Base-by-base conservation (phyloP, 2,113 vertebrate species). In the Amphiprion percula region DNA sequence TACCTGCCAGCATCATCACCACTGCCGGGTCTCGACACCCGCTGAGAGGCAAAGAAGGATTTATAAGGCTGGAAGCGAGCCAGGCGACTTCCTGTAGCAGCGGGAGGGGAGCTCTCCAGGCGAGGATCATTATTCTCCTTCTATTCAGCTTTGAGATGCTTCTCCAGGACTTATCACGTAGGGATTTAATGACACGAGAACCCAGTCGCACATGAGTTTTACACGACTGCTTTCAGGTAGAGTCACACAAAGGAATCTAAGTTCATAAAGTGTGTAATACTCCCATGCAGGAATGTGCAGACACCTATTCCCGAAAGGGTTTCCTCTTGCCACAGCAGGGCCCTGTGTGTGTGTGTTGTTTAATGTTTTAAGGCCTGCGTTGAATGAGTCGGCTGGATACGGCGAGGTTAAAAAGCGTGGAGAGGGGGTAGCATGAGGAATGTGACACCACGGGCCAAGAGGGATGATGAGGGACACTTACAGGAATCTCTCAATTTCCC, bases 401-500 rank as follows among this genome's bases (percentile, higher is more conserved):
- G 67, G 61, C 39, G 73, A 62, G 56, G 78, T 82, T 88, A 63
- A 84, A 65, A 28, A 28, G 68, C 75, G 47, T 73, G 47, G 62
- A 30, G 54, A 14, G 70, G 33, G 66, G 68, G 47, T 0, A 54
- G 68, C 47, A 67, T 68, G 62, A 87, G 87, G 92, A 93, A 93
- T 92, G 88, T 87, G 86, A 83, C 84, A 86, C 79, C 33, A 5
- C 66, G 33, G 75, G 80, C 87, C 84, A 88, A 84, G 75, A 79
- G 66, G 61, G 76, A 88, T 77, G 68, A 82, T 78, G 87, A 89
- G 69, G 85, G 69, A 85, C 77, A 78, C 81, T 90, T 85, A 75
- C 65, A 82, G 83, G 90, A 92, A 90, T 90, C 91, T 87, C 76
- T 79, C 78, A 79, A 79, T 90, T 91, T 91, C 91, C 89, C 56